phyloP scores from a whole-genome alignment of 2,888 invertebrate species.

The Steromphala cineraria region DNA sequence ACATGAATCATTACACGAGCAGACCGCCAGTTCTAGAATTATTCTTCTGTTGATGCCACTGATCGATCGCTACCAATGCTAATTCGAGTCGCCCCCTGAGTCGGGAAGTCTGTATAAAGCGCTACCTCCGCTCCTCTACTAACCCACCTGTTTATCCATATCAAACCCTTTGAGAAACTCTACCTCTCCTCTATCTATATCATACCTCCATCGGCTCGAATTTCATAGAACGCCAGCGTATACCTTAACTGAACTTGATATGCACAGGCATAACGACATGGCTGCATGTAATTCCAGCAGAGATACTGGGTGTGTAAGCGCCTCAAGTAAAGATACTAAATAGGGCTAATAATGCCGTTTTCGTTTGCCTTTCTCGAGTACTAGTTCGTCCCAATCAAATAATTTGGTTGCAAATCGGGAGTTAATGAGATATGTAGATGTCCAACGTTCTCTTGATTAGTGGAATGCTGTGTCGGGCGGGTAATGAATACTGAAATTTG shows the following conservation, averaged over 20 bases:
- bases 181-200: neutral
- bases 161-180: neutral
- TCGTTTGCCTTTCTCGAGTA: neutral
- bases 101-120: no score
- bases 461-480: neutral
- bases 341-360: neutral
- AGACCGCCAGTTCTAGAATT: neutral
- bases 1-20: conserved; percentile 10
- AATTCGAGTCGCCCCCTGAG: conserved; percentile 1
- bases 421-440: neutral
- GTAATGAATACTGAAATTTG: neutral
- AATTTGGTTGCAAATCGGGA: neutral
- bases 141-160: neutral
- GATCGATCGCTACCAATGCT: conserved; percentile 11
- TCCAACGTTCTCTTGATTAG: neutral
- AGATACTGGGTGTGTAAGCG: neutral
- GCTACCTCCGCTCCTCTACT: no score
- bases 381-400: neutral
- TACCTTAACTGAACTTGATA: no score
- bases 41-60: conserved; percentile 11
- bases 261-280: no score
- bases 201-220: no score
- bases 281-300: neutral
- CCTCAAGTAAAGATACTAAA: neutral
- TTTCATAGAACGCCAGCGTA: no score